Conservation (phyloP, 2,888 invertebrate genomes). For the Pasiphila rectangulata region DNA sequence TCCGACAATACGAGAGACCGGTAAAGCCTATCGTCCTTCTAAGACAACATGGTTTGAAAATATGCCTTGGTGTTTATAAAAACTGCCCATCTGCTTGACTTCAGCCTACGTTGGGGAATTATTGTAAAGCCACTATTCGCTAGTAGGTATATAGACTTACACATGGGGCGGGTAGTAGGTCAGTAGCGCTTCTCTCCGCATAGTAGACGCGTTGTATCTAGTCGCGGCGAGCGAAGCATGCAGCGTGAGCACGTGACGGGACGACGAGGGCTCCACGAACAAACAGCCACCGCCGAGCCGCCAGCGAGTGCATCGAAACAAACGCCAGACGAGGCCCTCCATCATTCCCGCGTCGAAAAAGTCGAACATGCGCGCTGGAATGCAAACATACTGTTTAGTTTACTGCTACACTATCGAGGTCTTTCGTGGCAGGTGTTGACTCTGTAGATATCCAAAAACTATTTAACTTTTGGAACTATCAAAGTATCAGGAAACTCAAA, state of each 20-base stretch:
- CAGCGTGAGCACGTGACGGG: constrained; percentile 83
- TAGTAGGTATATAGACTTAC: constrained; percentile 84
- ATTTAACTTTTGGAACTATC: no score
- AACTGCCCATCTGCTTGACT: background rate
- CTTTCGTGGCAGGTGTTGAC: no score
- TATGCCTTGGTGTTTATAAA: no score
- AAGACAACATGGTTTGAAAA: no score
- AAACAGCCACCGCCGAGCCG: constrained; percentile 77
- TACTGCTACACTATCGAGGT: no score
- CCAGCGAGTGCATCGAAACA: constrained; percentile 84
- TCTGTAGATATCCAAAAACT: no score
- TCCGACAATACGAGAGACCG: no score
- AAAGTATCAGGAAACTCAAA: no score
- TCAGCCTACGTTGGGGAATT: no score
- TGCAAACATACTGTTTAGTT: constrained; percentile 3
- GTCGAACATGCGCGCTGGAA: constrained; percentile 94
- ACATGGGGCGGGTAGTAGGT: constrained; percentile 92
- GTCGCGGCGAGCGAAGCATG: constrained; percentile 77
- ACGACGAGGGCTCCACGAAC: constrained; percentile 55
- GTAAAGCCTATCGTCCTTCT: no score
- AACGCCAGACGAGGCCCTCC: constrained; percentile 93
- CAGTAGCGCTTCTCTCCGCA: constrained; percentile 85
- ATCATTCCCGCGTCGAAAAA: constrained; percentile 95
- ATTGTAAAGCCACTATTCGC: no score
- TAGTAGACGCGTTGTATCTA: constrained; percentile 73